phyloP scores from a whole-genome alignment of 2,888 invertebrate genomes.

The Tenodera sinensis region DNA sequence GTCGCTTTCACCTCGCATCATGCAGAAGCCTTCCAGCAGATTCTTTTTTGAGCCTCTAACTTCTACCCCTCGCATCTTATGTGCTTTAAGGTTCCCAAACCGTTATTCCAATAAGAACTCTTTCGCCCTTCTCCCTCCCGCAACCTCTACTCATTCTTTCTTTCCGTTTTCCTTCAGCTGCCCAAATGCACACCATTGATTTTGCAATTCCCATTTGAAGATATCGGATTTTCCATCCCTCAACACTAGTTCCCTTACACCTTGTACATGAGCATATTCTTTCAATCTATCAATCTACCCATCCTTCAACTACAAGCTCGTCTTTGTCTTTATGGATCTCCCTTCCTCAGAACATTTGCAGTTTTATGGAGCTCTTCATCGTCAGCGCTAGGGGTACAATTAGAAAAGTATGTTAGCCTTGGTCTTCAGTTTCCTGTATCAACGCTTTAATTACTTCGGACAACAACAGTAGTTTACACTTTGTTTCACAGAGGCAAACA shows the following conservation, averaged over 20 bases:
- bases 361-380: background rate
- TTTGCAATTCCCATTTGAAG: constrained; percentile 32
- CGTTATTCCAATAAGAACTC: constrained; percentile 18
- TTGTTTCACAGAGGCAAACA: too few relatives aligned
- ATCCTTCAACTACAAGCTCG: constrained; percentile 18
- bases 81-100: constrained; percentile 3
- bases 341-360: background rate
- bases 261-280: constrained; percentile 17
- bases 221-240: constrained; percentile 30
- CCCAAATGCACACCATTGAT: constrained; percentile 31
- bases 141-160: background rate
- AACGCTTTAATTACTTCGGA: too few relatives aligned
- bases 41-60: constrained; percentile 1
- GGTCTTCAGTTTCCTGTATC: too few relatives aligned
- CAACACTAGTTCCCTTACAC: constrained; percentile 12
- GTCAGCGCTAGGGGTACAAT: background rate
- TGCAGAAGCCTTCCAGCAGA: background rate
- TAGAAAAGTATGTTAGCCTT: background rate
- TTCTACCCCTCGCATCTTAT: constrained; percentile 19
- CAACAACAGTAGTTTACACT: too few relatives aligned
- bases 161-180: constrained; percentile 1
- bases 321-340: background rate
- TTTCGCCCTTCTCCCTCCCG: background rate
- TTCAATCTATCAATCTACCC: constrained; percentile 23
- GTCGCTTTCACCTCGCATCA: constrained; percentile 13